Evolutionary conservation across 23 tunicate species (phyloP).

Genomic region (Trididemnum clinides): DNA sequence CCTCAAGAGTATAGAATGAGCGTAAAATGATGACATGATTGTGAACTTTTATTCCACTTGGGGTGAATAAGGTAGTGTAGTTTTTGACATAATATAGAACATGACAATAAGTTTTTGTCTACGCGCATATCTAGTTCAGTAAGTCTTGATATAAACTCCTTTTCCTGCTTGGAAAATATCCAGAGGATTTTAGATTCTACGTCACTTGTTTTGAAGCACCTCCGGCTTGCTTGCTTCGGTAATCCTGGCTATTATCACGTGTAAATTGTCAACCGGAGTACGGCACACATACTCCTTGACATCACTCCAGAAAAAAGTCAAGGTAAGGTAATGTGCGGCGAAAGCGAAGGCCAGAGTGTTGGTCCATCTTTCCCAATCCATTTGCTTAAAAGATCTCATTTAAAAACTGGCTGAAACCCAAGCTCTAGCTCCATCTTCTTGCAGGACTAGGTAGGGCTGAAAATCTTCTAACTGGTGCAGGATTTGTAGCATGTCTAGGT

Average conservation of each 20-base stretch:
- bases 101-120: too few relatives aligned
- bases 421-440: neutral
- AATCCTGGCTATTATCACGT: too few relatives aligned
- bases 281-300: neutral
- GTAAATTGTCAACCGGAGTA: neutral
- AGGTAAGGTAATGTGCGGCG: neutral
- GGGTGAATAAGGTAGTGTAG: too few relatives aligned
- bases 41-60: too few relatives aligned
- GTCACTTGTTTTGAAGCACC: neutral
- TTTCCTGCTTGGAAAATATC: neutral
- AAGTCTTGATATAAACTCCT: neutral
- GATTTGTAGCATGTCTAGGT: neutral
- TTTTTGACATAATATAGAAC: too few relatives aligned
- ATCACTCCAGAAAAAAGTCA: neutral
- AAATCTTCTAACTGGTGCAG: neutral
- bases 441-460: neutral
- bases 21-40: too few relatives aligned
- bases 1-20: too few relatives aligned
- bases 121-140: too few relatives aligned
- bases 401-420: neutral
- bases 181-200: neutral
- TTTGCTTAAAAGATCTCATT: neutral
- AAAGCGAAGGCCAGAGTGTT: neutral
- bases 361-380: neutral
- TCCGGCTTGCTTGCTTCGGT: too few relatives aligned